Percentiles rank a stretch among this genome's conserved stretches.
Evolutionary conservation across 2,113 vertebrate species (phyloP).

Genomic region (Petrocephalus zakoni): DNA sequence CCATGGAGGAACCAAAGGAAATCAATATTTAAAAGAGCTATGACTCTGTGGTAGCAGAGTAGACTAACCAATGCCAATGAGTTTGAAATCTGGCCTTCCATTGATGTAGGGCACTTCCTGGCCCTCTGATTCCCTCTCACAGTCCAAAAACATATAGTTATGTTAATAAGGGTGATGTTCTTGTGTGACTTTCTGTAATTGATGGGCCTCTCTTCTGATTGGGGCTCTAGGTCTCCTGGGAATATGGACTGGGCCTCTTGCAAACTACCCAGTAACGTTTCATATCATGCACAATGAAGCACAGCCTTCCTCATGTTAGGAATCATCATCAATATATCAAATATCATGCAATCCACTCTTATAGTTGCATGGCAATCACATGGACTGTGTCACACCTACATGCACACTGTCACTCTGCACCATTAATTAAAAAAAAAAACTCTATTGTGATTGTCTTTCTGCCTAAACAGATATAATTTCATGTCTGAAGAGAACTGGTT

Average conservation of each 20-base stretch:
- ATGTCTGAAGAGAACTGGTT: neutral
- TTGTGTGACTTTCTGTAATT: neutral
- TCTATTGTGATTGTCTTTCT: conserved; percentile 1
- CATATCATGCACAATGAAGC: neutral
- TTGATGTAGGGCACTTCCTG: neutral
- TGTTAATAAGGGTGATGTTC: neutral
- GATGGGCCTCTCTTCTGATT: neutral
- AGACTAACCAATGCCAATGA: neutral
- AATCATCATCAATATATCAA: too few species aligned
- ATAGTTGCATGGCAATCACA: neutral
- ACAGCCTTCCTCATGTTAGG: neutral
- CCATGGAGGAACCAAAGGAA: neutral
- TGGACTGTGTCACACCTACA: neutral
- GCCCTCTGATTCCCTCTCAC: neutral
- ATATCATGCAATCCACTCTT: neutral
- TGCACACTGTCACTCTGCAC: neutral
- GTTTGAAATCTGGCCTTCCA: neutral
- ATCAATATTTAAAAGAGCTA: neutral
- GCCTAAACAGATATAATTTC: conserved; percentile 3
- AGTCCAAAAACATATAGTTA: neutral
- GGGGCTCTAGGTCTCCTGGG: neutral
- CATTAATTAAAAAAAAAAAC: neutral
- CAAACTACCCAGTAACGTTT: neutral
- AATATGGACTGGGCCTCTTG: neutral
- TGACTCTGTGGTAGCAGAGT: neutral